Percentiles rank a stretch among this genome's conserved stretches.
These are phyloP conservation scores for Dromiciops gliroides DNA, from an alignment of 2,113 vertebrate genomes.

Conservation along the genomic window DNA sequence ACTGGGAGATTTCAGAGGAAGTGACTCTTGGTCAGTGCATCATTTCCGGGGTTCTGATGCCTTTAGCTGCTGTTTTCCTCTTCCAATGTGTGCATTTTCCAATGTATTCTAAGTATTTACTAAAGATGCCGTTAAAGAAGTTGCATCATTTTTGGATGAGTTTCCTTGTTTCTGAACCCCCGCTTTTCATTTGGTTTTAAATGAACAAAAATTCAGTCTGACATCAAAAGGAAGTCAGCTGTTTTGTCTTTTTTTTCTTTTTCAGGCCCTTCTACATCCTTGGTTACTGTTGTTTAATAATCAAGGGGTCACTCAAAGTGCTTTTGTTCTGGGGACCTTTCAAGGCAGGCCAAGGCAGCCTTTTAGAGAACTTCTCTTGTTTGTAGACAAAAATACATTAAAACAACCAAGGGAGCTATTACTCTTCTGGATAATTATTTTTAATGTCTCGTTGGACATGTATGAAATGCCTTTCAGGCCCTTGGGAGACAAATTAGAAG, in stretches of 20 bases:
- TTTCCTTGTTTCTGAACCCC: slow-evolving; percentile 52
- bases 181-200: slow-evolving; percentile 58
- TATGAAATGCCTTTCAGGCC: slow-evolving; percentile 87
- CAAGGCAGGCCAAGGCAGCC: slow-evolving; percentile 85
- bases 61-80: background rate
- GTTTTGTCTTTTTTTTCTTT: slow-evolving; percentile 79
- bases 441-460: slow-evolving; percentile 88
- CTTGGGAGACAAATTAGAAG: slow-evolving; percentile 83
- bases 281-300: slow-evolving; percentile 84
- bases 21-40: background rate
- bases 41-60: background rate
- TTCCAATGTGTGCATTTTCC: background rate
- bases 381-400: slow-evolving; percentile 90
- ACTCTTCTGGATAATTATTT: slow-evolving; percentile 88
- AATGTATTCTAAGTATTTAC: slow-evolving; percentile 29
- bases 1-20: background rate
- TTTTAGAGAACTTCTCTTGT: slow-evolving; percentile 90
- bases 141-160: slow-evolving; percentile 46
- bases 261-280: slow-evolving; percentile 77
- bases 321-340: slow-evolving; percentile 88
- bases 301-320: slow-evolving; percentile 85
- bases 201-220: slow-evolving; percentile 65
- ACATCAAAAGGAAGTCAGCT: slow-evolving; percentile 59
- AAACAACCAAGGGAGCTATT: slow-evolving; percentile 90
- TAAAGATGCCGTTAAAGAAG: slow-evolving; percentile 43